Conservation (phyloP, 2,113 vertebrate species). For the Alaudala cheleensis region DNA sequence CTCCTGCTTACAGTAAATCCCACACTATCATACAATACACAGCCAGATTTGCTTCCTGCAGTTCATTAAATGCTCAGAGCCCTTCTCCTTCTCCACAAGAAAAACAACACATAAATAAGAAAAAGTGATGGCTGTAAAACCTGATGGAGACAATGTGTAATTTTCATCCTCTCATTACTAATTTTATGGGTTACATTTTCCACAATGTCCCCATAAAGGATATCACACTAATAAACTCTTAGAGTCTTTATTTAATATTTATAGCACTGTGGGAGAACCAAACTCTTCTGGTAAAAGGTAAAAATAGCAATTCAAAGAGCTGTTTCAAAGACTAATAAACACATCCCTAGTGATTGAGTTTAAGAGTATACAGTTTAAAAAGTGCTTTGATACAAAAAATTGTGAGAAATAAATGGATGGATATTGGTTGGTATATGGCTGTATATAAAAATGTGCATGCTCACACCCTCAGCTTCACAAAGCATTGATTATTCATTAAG, state of each 20-base stretch:
- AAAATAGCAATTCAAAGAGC: conserved; percentile 8
- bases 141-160: conserved; percentile 9
- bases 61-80: not conserved
- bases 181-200: conserved; percentile 30
- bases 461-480: not conserved
- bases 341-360: not conserved
- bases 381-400: not conserved
- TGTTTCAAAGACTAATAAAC: conserved; percentile 11
- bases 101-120: not conserved
- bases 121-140: not conserved
- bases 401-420: not conserved
- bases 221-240: conserved; percentile 25
- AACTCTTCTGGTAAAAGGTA: conserved; percentile 9
- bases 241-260: conserved; percentile 41
- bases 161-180: conserved; percentile 24
- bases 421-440: not conserved
- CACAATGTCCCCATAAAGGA: not conserved
- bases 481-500: not conserved
- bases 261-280: not conserved
- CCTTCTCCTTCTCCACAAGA: not conserved
- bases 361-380: not conserved
- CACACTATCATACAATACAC: not conserved
- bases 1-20: not conserved
- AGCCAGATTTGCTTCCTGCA: not conserved
- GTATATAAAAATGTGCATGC: not conserved